Evolutionary conservation across 2,113 vertebrate species (phyloP), one percentile per base, ranked within the genome.

Genomic region (Melanotaenia duboulayi): DNA sequence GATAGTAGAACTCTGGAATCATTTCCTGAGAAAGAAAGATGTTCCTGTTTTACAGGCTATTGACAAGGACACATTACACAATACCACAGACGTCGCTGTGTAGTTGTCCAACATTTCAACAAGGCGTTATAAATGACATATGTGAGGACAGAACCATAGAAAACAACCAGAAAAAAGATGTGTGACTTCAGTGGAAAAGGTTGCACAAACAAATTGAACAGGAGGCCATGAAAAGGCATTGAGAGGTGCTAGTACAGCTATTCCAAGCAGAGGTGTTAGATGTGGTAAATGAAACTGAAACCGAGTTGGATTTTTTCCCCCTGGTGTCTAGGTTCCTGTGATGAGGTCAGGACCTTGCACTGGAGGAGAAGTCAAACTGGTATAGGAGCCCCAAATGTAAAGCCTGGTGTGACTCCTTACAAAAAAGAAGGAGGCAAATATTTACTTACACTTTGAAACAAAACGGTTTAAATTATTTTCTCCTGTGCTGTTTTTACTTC

Each of bases 1-100:
- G 94, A 90, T 99, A 99, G 92, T 96, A 99, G 93, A 99, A 99
- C 89, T 99, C 98, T 16, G 98, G 98, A 87, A 96, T 97, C 83
- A 99, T 92, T 56, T 99, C 98, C 97, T 99, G 84, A 70, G 19
- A 28, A 46, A 50, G 23, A 71, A 32, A 85, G 39, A 71, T 11
- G 28, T 51, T 58, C 7, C 10, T 39, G 10, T 67, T 61, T 48
- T 61, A 78, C 20, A 57, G 20, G 11, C 50, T 23, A 75, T 20
- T 63, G 63, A 66, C 70, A 62, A 37, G 35, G 46, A 24, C 23
- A 28, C 39, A 48, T 9, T 20, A n/a, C 57, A 35, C 59, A 70
- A 56, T 32, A 35, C 25, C 46, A 56, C 14, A 37, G 23, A 52
- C 72, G 66, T 57, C 11, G 55, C 25, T 13, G 28, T 54, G 25